A percentile compares a stretch with the other conserved stretches of the same genome.
Conservation (phyloP, 2,888 invertebrate species). For the Stenolophus ochropezus region DNA sequence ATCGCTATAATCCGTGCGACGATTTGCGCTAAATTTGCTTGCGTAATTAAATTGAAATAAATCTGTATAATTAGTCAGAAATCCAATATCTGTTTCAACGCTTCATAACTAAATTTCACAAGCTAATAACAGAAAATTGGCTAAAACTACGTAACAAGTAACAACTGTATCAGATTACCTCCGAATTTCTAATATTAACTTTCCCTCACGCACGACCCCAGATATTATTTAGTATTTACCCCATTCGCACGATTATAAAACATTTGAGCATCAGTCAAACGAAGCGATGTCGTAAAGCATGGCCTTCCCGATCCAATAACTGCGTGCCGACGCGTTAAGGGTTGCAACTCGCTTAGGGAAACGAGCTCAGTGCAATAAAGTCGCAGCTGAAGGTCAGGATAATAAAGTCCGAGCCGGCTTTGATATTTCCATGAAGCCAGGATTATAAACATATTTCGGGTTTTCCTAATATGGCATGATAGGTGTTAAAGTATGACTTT, state of each 20-base stretch:
- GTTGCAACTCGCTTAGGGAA: slow-evolving; percentile 10
- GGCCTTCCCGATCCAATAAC: slow-evolving; percentile 10
- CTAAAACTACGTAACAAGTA: slow-evolving; percentile 34
- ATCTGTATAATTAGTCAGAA: background rate
- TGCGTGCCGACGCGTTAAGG: slow-evolving; percentile 23
- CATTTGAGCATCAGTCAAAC: slow-evolving; percentile 24
- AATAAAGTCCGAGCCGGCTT: slow-evolving; percentile 26
- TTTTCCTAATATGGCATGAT: background rate
- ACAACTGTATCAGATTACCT: slow-evolving; percentile 30
- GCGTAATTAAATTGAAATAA: background rate
- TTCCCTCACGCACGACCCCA: slow-evolving; percentile 6
- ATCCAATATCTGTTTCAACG: slow-evolving; percentile 5
- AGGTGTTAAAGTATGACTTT: background rate
- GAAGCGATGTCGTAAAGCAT: slow-evolving; percentile 18
- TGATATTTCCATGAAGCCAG: slow-evolving; percentile 30
- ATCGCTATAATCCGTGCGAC: too few species aligned
- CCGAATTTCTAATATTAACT: slow-evolving; percentile 38
- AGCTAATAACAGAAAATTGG: slow-evolving; percentile 37
- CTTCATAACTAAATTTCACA: slow-evolving; percentile 14
- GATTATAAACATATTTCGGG: background rate
- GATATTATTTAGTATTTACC: slow-evolving; percentile 37
- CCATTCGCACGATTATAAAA: slow-evolving; percentile 32
- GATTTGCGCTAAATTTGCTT: too few species aligned
- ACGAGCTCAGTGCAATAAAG: slow-evolving; percentile 40
- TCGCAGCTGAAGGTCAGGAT: slow-evolving; percentile 12